A percentile compares a stretch with the other conserved stretches of the same genome.
phyloP scores from a whole-genome alignment of 2,113 vertebrate genomes.

The Etheostoma spectabile region DNA sequence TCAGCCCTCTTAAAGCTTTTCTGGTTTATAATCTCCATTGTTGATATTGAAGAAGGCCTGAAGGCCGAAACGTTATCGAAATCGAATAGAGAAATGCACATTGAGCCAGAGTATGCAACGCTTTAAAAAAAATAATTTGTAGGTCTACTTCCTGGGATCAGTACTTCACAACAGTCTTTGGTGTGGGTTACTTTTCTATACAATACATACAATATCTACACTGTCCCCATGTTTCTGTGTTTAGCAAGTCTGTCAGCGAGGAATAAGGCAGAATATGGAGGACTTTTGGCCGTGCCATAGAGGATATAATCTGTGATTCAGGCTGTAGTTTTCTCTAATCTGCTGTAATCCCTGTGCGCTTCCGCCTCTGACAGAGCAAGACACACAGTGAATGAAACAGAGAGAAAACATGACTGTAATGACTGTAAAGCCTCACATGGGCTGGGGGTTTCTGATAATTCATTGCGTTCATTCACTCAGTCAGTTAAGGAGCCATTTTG shows the following conservation, averaged over 20 bases:
- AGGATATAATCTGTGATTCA: conserved; percentile 72
- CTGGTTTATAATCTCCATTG: background rate
- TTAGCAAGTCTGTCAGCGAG: background rate
- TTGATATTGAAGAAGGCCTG: too few relatives aligned
- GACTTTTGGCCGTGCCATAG: conserved; percentile 40
- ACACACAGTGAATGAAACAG: conserved; percentile 31
- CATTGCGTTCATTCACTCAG: background rate
- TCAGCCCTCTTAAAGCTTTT: too few relatives aligned
- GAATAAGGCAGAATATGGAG: conserved; percentile 27
- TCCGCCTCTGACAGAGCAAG: conserved; percentile 31
- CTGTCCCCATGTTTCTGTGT: background rate
- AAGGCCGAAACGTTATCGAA: too few relatives aligned
- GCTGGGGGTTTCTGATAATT: background rate
- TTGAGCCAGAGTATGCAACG: too few relatives aligned
- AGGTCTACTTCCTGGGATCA: too few relatives aligned
- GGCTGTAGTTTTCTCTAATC: conserved; percentile 75
- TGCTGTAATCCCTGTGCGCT: conserved; percentile 71
- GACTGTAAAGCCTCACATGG: conserved; percentile 31
- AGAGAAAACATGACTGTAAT: conserved; percentile 14
- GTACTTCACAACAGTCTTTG: too few relatives aligned
- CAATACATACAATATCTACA: background rate
- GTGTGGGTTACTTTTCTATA: too few relatives aligned
- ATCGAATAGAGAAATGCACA: too few relatives aligned
- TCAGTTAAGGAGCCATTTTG: background rate
- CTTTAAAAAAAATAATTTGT: too few relatives aligned